phyloP scores from a whole-genome alignment of 1,140 invertebrate genomes.

The Diprion similis region DNA sequence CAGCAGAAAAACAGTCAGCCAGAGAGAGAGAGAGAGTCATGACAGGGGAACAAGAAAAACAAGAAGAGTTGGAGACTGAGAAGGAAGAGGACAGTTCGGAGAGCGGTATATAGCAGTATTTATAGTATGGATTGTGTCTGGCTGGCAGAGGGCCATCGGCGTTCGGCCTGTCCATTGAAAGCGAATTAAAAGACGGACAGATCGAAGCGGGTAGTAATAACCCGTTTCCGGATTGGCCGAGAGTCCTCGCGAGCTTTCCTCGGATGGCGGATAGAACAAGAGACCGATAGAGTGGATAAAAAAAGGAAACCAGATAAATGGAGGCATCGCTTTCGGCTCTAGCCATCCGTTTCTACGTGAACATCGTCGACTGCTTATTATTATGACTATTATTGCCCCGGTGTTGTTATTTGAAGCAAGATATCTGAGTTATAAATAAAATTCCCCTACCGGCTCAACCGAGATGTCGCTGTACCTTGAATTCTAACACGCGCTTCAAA shows the following conservation, averaged over 20 bases:
- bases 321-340: too few species aligned
- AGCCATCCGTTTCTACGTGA: too few species aligned
- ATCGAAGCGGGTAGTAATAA: too few species aligned
- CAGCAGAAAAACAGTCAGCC: not conserved
- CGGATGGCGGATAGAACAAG: not conserved
- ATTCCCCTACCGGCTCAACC: too few species aligned
- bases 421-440: too few species aligned
- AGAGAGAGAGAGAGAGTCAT: not conserved
- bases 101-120: slow-evolving; percentile 44
- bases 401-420: too few species aligned
- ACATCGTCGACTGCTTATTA: too few species aligned
- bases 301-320: not conserved
- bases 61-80: not conserved
- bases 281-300: not conserved
- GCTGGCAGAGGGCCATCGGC: slow-evolving; percentile 47
- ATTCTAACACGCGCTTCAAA: too few species aligned
- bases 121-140: slow-evolving; percentile 57
- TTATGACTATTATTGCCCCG: too few species aligned
- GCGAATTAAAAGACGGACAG: not conserved
- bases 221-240: too few species aligned
- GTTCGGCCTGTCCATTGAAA: slow-evolving; percentile 24
- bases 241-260: too few species aligned
- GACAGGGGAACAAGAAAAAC: not conserved
- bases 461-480: too few species aligned
- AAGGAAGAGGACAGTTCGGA: slow-evolving; percentile 33